These are phyloP conservation scores for Zele albiditarsus DNA, from an alignment of 2,888 invertebrate species.

Conservation along the genomic window DNA sequence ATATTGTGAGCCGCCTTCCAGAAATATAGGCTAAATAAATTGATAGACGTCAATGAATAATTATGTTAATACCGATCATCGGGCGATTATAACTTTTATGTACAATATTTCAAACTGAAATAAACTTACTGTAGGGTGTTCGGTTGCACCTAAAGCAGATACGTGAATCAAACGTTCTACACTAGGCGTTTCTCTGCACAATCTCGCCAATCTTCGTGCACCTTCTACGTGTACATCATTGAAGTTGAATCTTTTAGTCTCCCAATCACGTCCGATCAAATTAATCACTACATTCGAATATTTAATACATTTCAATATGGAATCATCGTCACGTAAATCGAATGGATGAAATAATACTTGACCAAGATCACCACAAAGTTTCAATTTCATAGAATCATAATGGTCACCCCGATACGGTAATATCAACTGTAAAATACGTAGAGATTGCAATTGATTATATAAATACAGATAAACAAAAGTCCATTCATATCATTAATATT, in stretches of 20 bases:
- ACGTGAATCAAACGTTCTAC: slow-evolving; percentile 95
- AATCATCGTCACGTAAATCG: slow-evolving; percentile 88
- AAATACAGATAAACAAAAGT: slow-evolving; percentile 25
- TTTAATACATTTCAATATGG: slow-evolving; percentile 87
- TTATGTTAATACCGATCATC: not conserved
- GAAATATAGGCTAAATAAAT: slow-evolving; percentile 74
- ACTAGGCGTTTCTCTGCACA: slow-evolving; percentile 80
- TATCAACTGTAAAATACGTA: slow-evolving; percentile 80
- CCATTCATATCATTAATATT: not conserved
- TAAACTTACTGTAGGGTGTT: not conserved
- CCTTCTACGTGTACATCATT: slow-evolving; percentile 91
- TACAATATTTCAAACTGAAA: not conserved
- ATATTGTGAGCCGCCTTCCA: slow-evolving; percentile 84
- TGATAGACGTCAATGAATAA: slow-evolving; percentile 5
- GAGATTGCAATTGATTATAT: slow-evolving; percentile 40
- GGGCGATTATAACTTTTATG: not conserved
- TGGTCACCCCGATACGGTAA: slow-evolving; percentile 93
- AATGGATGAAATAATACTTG: slow-evolving; percentile 94
- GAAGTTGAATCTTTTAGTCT: slow-evolving; percentile 92
- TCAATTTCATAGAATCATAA: slow-evolving; percentile 84
- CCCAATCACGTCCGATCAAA: slow-evolving; percentile 91
- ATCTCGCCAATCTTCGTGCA: slow-evolving; percentile 86
- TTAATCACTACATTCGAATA: slow-evolving; percentile 99
- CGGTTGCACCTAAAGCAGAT: slow-evolving; percentile 83
- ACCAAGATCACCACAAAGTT: slow-evolving; percentile 94